Evolutionary conservation across 2,113 vertebrate species (phyloP), one percentile per base, ranked within the genome.

Genomic region (Larimichthys polyactis): DNA sequence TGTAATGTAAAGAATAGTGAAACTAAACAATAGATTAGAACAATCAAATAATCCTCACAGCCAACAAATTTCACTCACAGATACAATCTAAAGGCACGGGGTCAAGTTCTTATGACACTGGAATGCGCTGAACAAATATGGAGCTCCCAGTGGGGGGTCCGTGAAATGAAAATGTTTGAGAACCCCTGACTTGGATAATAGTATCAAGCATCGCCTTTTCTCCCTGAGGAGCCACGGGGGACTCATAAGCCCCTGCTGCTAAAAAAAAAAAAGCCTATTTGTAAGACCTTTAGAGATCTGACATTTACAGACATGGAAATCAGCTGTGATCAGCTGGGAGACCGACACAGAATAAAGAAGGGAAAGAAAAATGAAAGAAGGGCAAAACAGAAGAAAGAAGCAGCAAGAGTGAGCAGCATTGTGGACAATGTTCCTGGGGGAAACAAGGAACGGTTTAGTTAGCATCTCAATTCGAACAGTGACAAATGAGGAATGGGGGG

Each of bases 301-400:
- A 90, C 92, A 92, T 92, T 93, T 93, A 71, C 86, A 78, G 82
- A 84, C 90, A 91, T 87, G 90, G 83, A 90, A 83, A 87, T 87
- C 57, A 86, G 87, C 52, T 77, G 75, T 49, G 75, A 85, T 85
- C 68, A 57, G 4, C 57, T 64, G 79, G 54, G 76, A 51, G 65
- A 55, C 24, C 0, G 46, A 63, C 49, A 32, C 10, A 24, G 63
- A 69, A 57, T 2, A 60, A 71, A 78, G 63, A 66, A 3, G 4
- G 22, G 14, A 63, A n/a, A 46, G 6, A 57, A 5, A 60, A 52
- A 44, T 5, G 62, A 48, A 27, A 20, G 49, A 40, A 63, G 54
- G 7, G 49, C 2, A n/a, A 40, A 9, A 67, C 6, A 51, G 66
- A 24, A 19, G 51, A 43, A 57, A 59, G 14, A 43, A 0, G 14